Evolutionary conservation across 1,140 invertebrate genomes (phyloP).

Genomic region (Heliothis subflexa): DNA sequence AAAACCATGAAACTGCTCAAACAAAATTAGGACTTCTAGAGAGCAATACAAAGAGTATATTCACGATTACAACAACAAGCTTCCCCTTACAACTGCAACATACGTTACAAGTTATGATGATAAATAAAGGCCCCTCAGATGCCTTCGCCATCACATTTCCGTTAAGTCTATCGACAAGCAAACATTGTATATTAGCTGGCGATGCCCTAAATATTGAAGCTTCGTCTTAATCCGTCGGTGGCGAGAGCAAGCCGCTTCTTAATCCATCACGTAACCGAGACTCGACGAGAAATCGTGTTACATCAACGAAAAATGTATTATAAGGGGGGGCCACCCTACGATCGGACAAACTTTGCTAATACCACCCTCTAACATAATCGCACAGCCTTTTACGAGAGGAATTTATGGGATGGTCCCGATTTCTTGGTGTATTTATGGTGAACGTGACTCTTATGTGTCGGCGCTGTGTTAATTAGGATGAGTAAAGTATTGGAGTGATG

Average conservation of each 20-base stretch:
- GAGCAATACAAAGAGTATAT: background rate
- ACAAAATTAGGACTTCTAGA: background rate
- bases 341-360: constrained; percentile 86
- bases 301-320: constrained; percentile 87
- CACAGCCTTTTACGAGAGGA: constrained; percentile 85
- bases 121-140: constrained; percentile 34
- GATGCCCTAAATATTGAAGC: constrained; percentile 80
- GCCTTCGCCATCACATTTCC: constrained; percentile 54
- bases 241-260: constrained; percentile 80
- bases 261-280: constrained; percentile 87
- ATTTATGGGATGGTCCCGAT: constrained; percentile 86
- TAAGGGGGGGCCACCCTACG: constrained; percentile 72
- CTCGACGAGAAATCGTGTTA: constrained; percentile 87
- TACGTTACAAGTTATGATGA: constrained; percentile 32
- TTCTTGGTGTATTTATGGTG: constrained; percentile 84
- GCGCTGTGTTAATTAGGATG: constrained; percentile 79
- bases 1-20: background rate
- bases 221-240: constrained; percentile 79
- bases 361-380: constrained; percentile 86
- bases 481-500: constrained; percentile 62
- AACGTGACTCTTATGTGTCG: constrained; percentile 80
- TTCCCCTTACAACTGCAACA: constrained; percentile 27
- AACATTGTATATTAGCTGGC: constrained; percentile 79
- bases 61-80: constrained; percentile 31
- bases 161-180: constrained; percentile 78